phyloP scores from a whole-genome alignment of 2,113 vertebrate genomes.

The Carassius gibelio region DNA sequence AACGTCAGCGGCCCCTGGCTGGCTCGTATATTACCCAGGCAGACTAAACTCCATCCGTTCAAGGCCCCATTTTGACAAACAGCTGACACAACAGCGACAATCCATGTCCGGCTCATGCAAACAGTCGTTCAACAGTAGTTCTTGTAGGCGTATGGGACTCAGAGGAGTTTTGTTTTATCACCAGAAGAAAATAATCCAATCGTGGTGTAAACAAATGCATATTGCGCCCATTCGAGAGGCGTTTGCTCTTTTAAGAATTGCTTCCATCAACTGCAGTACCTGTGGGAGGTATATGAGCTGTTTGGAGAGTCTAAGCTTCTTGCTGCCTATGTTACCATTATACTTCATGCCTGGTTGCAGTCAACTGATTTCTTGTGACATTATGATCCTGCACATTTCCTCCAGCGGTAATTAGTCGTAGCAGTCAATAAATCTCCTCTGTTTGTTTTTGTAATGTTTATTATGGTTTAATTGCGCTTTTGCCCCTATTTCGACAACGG shows the following conservation, averaged over 20 bases:
- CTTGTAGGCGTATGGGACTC: neutral
- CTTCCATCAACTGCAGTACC: neutral
- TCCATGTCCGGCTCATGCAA: conserved; percentile 5
- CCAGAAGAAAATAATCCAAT: neutral
- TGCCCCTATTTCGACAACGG: conserved; percentile 45
- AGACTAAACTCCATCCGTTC: conserved; percentile 30
- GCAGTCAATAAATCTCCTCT: conserved; percentile 68
- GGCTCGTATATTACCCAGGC: conserved; percentile 58
- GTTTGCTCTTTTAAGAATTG: neutral
- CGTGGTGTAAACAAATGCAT: neutral
- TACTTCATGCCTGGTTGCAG: conserved; percentile 61
- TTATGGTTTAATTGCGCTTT: conserved; percentile 54
- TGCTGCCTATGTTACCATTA: conserved; percentile 54
- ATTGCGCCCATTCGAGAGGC: neutral
- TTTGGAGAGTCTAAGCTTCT: conserved; percentile 47
- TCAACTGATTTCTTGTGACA: conserved; percentile 67
- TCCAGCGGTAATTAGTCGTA: conserved; percentile 62
- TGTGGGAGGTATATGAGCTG: conserved; percentile 39
- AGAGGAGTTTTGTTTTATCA: neutral
- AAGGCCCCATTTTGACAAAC: conserved; percentile 18
- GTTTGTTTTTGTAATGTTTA: conserved; percentile 65
- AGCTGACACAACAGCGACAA: conserved; percentile 29
- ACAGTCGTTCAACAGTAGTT: conserved; percentile 46
- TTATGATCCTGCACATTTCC: conserved; percentile 67
- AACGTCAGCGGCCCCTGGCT: conserved; percentile 60